Evolutionary conservation across 1,140 invertebrate species (phyloP), one percentile per base, ranked within the genome.

Genomic region (Panonychus citri): DNA sequence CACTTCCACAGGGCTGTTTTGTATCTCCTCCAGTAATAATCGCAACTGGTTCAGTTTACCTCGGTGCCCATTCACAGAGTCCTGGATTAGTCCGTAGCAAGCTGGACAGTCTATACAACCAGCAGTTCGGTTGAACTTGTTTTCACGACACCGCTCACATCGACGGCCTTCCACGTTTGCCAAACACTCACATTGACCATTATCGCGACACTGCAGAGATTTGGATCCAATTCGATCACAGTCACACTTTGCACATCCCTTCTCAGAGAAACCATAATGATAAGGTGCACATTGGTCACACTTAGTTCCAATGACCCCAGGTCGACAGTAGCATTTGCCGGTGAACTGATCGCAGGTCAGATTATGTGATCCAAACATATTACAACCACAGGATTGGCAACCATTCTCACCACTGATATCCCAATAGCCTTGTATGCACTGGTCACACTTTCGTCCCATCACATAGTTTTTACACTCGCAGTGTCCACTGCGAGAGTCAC

Each of bases 121-220:
- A 42, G 77, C 76, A 61, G 86, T 81, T 28, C 85, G 74, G 65
- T 87, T 80, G 63, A 81, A 80, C 66, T 87, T 91, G 66, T 94
- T 93, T 65, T 91, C 85, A 68, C 87, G 87, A 66, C 89, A 95
- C 27, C 83, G 77, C 65, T 95, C 84, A 26, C 93, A 97, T 61
- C 81, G 78, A 50, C 76, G 74, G 3, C 90, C 90, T 12, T 75
- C 70, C 12, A 82, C 82, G 67, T 86, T 83, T 59, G 75, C 79
- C 71, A 86, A 87, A 71, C 89, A 96, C 12, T 77, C 78, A 70
- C 90, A 96, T 61, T 82, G 76, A 19, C 89, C 89, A 57, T 73
- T 74, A 1, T 78, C 72, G 59, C 78, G 73, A 70, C 88, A 90
- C 48, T 81, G 65, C 3, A 24, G n/a, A 0, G 43, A 46, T 19